Percentiles rank a stretch among this genome's conserved stretches.
Conservation (phyloP, 1,140 invertebrate genomes). For the Trypoxylus dichotomus region DNA sequence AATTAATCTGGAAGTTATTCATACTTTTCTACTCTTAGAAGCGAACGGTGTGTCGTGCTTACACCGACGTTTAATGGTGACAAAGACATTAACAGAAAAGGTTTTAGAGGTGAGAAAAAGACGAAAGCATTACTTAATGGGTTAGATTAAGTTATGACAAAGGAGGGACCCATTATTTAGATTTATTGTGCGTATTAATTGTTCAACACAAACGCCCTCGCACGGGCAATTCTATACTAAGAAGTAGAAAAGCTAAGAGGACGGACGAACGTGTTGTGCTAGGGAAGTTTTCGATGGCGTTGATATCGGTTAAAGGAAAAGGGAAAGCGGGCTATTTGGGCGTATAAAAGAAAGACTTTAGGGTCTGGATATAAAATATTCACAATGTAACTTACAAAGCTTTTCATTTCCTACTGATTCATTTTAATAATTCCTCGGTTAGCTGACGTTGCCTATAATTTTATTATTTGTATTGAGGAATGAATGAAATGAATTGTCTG, state of each 20-base stretch:
- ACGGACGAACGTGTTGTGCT: background rate
- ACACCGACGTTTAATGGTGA: background rate
- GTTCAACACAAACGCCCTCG: constrained; percentile 8
- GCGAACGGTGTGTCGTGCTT: background rate
- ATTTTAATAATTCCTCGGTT: constrained; percentile 6
- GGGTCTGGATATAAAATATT: background rate
- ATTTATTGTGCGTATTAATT: constrained; percentile 12
- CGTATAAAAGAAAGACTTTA: background rate
- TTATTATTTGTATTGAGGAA: constrained; percentile 2
- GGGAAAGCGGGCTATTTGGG: background rate
- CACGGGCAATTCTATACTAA: background rate
- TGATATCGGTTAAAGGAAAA: background rate
- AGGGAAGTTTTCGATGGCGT: background rate
- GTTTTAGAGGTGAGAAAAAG: background rate
- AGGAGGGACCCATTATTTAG: constrained; percentile 9
- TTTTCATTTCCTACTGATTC: constrained; percentile 7
- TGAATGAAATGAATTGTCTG: background rate
- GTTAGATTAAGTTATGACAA: constrained; percentile 25
- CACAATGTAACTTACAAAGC: background rate
- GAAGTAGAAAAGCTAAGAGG: background rate
- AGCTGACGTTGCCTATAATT: constrained; percentile 13
- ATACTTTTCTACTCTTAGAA: background rate
- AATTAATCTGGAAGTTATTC: background rate
- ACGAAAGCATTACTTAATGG: constrained; percentile 9
- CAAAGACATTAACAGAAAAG: background rate